A percentile compares a stretch with the other conserved stretches of the same genome.
Evolutionary conservation across 2,113 vertebrate genomes (phyloP).

Genomic region (Ictalurus furcatus): DNA sequence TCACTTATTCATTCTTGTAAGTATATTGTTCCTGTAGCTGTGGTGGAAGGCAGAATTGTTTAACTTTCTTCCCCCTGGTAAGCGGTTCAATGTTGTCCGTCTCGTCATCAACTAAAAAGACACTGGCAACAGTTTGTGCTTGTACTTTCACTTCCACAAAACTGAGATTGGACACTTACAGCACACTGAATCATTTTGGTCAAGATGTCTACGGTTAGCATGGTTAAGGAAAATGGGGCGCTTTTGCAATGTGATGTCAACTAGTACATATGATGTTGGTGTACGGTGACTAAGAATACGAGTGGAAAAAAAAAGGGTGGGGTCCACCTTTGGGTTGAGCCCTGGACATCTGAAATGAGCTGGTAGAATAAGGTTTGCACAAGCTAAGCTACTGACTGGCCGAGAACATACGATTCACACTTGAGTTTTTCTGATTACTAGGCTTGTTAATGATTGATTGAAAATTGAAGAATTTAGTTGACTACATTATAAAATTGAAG

Average conservation of each 20-base stretch:
- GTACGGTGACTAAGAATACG: neutral
- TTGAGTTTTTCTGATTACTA: neutral
- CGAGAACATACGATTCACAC: neutral
- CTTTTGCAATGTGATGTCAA: slow-evolving; percentile 4
- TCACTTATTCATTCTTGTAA: neutral
- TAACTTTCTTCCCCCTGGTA: neutral
- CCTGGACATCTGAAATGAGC: slow-evolving; percentile 23
- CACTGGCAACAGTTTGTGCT: neutral
- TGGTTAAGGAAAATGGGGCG: neutral
- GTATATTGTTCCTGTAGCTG: neutral
- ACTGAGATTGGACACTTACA: neutral
- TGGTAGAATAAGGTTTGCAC: neutral
- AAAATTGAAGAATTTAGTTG: neutral
- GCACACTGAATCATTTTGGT: neutral
- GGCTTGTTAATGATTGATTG: neutral
- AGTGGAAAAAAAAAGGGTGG: slow-evolving; percentile 2
- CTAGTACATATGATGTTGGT: neutral
- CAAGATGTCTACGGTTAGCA: neutral
- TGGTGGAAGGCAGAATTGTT: neutral
- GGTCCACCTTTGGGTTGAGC: slow-evolving; percentile 13
- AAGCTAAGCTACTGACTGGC: neutral
- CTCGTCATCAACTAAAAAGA: neutral
- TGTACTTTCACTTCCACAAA: neutral
- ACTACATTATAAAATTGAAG: neutral
- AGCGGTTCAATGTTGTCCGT: neutral